phyloP scores from a whole-genome alignment of 2,113 vertebrate genomes.

The Labeo rohita region DNA sequence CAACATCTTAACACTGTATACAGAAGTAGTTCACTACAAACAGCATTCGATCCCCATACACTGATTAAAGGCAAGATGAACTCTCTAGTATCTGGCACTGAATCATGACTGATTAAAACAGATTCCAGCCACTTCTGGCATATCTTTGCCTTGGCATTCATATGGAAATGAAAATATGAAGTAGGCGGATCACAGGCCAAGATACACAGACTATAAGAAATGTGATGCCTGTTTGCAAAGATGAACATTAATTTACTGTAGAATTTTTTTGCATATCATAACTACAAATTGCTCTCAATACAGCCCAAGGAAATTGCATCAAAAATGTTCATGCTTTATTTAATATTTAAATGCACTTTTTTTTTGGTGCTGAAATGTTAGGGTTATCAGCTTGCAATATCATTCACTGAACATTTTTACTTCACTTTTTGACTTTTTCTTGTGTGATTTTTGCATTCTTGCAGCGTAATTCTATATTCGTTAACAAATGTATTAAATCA shows the following conservation, averaged over 20 bases:
- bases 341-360: neutral
- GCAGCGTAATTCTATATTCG: no score
- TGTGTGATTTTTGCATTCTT: no score
- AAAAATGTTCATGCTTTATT: neutral
- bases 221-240: neutral
- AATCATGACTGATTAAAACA: neutral
- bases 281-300: neutral
- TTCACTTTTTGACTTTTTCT: no score
- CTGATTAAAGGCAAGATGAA: neutral
- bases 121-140: neutral
- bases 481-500: neutral
- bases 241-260: neutral
- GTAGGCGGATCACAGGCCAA: neutral
- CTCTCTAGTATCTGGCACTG: neutral
- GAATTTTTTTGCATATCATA: neutral
- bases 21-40: neutral
- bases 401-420: neutral
- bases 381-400: neutral
- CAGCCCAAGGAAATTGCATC: neutral
- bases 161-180: neutral
- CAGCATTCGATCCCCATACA: neutral
- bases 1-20: neutral
- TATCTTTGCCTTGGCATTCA: neutral
- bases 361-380: no score
- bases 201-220: neutral